Base-by-base conservation (phyloP, 2,888 invertebrate genomes). In the Acleris holmiana region DNA sequence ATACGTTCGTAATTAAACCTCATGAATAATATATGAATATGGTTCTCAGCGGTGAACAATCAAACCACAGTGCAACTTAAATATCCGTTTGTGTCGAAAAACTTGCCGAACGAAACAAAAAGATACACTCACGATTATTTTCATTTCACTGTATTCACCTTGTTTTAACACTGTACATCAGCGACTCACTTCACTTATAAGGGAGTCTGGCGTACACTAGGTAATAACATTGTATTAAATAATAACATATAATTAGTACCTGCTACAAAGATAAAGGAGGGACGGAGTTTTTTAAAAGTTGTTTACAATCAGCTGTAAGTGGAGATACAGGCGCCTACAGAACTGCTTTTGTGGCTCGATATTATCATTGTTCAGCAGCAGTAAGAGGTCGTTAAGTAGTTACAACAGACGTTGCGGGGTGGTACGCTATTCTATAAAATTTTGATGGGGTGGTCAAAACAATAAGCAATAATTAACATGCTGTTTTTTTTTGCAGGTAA, bases 191-290 rank as follows among this genome's bases (percentile, higher is more conserved):
- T 29, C 76, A 71, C 80, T 85, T 83, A 82, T 81, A 83, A 83
- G 76, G 76, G 78, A 80, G 77, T 76, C 76, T 83, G 79, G 75
- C 76, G 78, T 80, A 81, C 73, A 79, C 83, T 85, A 79, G 78
- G 77, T 89, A 89, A 89, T 89, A 85, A 88, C 88, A 86, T 86
- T 86, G 88, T 87, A 88, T 88, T 85, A 86, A 85, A 89, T 89
- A 91, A 91, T 90, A 88, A 89, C 85, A 85, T 89, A 86, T 89
- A 90, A 91, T 91, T 91, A 90, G 85, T 86, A 85, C 88, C 83
- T 84, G 88, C 84, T 79, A 80, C 86, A 83, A 85, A 89, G 89
- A 89, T 88, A 89, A 88, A 84, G 81, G 77, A 85, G 83, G 83
- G 88, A 86, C 83, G 83, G 75, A 84, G 86, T 88, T 88, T 87